Evolutionary conservation across 2,888 invertebrate genomes (phyloP), one percentile per base, ranked within the genome.

Genomic region (Trichacis sp.): DNA sequence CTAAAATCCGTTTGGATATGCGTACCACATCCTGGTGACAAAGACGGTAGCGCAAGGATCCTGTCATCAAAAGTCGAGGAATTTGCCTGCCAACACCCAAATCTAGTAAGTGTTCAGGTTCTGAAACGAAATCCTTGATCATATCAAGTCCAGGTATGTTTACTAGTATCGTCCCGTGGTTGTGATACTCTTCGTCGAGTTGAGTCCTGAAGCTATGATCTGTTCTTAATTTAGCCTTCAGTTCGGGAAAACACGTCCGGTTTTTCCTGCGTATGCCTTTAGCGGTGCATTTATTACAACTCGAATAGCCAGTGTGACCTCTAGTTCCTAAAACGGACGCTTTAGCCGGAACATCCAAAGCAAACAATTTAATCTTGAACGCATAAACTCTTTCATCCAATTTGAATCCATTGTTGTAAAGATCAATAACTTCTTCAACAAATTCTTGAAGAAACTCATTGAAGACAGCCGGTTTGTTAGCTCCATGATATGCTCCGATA

Each of bases 31-130:
- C n/a, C n/a, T n/a, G n/a, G n/a, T 40, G 17, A 17, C 8, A 5
- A 2, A 36, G 12, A 8, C 24, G 24, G 8, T 8, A 24, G 24
- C 24, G 24, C 8, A 24, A 24, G 12, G 36, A 11, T 36, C 36
- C 36, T 11, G 36, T 45, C 8, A 65, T 20, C 5, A 72, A 6
- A 20, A 72, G 52, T 49, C 59, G 46, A 6, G n/a, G 33, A 2
- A 33, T 33, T 2, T 9, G 8, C 51, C 59, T 67, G 51, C 69
- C 52, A 3, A 40, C 17, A 14, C 40, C 40, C 1, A 40, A 6
- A 15, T 17, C 2, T 12, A 40, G 2, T 4, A 40, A 14, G 11
- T 40, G 40, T 15, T 14, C 14, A 9, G 6, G 8, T 2, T 40
- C 40, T 1, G 14, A 3, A 15, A 40, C 17, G 14, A 17, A 2